Conservation (phyloP, 2,113 vertebrate genomes). For the Mobula hypostoma region DNA sequence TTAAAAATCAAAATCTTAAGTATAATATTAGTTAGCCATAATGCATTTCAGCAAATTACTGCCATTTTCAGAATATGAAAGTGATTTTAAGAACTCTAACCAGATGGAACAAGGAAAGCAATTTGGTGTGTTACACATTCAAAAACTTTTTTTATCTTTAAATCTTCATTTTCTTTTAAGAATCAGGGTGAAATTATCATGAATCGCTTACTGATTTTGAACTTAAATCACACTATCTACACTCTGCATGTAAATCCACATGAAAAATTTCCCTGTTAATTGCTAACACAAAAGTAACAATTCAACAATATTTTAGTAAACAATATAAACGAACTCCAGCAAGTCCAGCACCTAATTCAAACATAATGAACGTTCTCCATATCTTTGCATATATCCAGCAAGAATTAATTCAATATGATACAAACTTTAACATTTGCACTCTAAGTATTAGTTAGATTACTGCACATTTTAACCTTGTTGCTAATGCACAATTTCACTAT, state of each 20-base stretch:
- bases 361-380: background rate
- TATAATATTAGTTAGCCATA: background rate
- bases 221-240: background rate
- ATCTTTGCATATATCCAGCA: background rate
- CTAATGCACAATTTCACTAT: background rate
- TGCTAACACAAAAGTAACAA: background rate
- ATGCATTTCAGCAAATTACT: background rate
- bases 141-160: background rate
- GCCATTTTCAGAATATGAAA: background rate
- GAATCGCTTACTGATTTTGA: background rate
- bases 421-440: background rate
- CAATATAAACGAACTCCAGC: background rate
- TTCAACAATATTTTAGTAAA: background rate
- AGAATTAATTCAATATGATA: background rate
- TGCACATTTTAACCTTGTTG: background rate
- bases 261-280: background rate
- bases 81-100: background rate
- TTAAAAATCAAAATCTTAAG: background rate
- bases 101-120: background rate
- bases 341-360: background rate
- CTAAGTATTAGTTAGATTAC: background rate
- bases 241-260: background rate
- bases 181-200: background rate
- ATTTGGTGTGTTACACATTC: background rate
- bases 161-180: conserved; percentile 17